Base-by-base conservation (phyloP, 2,113 vertebrate species). In the Indicator maculatus region DNA sequence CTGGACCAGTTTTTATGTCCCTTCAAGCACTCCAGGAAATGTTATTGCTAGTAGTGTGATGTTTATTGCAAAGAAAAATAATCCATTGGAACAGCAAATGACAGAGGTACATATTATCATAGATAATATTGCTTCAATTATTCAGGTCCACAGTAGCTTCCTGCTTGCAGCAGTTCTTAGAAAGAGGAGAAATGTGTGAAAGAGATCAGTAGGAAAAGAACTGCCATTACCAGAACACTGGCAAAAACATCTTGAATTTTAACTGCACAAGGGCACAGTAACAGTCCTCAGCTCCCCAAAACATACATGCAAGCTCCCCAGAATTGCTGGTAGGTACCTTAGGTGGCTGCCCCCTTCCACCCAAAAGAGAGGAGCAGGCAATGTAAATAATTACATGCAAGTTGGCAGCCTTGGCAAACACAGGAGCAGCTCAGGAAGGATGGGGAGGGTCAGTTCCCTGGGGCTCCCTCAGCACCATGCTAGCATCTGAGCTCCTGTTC, bases 41-140 rank as follows among this genome's bases (percentile, higher is more conserved):
- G 81, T 94, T 96, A 96, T 93, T 96, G 91, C 93, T 96, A 79
- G 70, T 72, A 89, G 93, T 56, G 67, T 70, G 65, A 55, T 87
- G 81, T 94, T 93, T 88, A 90, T 86, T 95, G 82, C 64, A 65
- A 79, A 83, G 84, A 16, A 16, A 53, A 36, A 67, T 27, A 60
- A 86, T 82, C 82, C 69, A 83, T 3, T 8, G 55, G 69, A 96
- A 96, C 61, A 85, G 78, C 61, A 76, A 81, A 61, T 7, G 85
- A 86, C 36, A 80, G 88, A 93, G 95, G 81, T 87, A 92, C 86
- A 74, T 90, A 93, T 95, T 93, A 96, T 92, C 90, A 90, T 50
- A 93, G 85, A 93, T 93, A 96, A 96, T 95, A 96, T 96, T 96
- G 95, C 92, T 97, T 90, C 77, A 66, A 56, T 93, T 93, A 91